Percentiles rank a stretch among this genome's conserved stretches.
Evolutionary conservation across 2,888 invertebrate species (phyloP).

Genomic region (Idaea dimidiata): DNA sequence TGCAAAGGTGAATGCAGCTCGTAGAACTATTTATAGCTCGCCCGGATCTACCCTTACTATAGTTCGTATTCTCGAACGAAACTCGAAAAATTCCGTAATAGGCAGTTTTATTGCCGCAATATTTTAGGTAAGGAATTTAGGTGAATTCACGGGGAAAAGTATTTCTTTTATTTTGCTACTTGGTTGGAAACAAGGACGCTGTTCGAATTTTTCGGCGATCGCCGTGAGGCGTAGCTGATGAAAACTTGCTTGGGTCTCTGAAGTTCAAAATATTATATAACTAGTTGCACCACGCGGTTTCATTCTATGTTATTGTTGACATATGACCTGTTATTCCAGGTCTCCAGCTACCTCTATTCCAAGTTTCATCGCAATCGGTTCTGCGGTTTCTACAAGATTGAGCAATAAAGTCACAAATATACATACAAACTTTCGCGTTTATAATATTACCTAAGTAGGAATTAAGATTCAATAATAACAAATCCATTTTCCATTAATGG

Average conservation of each 20-base stretch:
- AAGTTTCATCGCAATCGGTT: no score
- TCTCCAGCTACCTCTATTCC: no score
- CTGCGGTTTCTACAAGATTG: no score
- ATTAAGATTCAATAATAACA: no score
- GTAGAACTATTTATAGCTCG: constrained; percentile 55
- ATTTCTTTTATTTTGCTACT: neutral
- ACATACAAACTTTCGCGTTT: no score
- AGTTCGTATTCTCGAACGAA: constrained; percentile 14
- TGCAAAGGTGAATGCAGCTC: constrained; percentile 62
- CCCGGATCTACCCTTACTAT: constrained; percentile 39
- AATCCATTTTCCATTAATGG: neutral
- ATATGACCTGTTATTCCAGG: no score
- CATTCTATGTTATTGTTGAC: no score
- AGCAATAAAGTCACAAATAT: no score
- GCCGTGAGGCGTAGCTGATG: neutral
- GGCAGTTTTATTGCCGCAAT: constrained; percentile 7
- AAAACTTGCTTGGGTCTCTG: neutral
- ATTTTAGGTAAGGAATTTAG: constrained; percentile 11
- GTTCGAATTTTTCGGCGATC: neutral
- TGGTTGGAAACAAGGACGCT: neutral
- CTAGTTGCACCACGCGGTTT: no score
- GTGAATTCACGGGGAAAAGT: constrained; percentile 9
- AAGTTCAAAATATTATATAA: no score
- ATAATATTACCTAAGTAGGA: no score
- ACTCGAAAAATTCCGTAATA: constrained; percentile 9